Percentiles rank a stretch among this genome's conserved stretches.
Conservation (phyloP, 2,113 vertebrate genomes). For the Platysteira castanea region DNA sequence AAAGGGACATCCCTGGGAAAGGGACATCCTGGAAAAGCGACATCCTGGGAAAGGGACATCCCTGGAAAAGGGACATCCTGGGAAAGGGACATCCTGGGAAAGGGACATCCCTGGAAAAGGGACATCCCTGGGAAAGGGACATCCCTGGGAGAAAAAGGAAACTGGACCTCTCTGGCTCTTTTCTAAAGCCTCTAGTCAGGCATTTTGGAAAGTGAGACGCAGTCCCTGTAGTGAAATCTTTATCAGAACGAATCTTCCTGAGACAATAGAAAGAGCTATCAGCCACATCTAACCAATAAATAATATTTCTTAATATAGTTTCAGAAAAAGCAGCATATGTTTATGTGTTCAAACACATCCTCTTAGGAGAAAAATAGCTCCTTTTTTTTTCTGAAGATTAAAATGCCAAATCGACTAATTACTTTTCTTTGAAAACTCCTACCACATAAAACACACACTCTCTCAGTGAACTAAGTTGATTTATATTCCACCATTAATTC, state of each 20-base stretch:
- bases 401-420: slow-evolving; percentile 61
- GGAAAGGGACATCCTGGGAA: not conserved
- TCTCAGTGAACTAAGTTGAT: slow-evolving; percentile 31
- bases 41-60: not conserved
- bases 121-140: not conserved
- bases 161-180: accelerated
- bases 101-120: not conserved
- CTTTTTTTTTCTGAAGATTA: slow-evolving; percentile 62
- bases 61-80: not conserved
- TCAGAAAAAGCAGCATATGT: not conserved
- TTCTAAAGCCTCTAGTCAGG: not conserved
- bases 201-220: not conserved
- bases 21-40: too few species aligned
- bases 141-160: not conserved
- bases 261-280: not conserved
- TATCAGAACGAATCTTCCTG: not conserved
- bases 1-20: not conserved
- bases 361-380: slow-evolving; percentile 17
- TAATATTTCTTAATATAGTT: not conserved
- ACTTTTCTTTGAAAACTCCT: slow-evolving; percentile 56
- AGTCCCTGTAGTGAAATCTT: not conserved
- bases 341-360: slow-evolving; percentile 16
- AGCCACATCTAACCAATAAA: not conserved
- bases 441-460: not conserved
- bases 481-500: slow-evolving; percentile 54